These are phyloP conservation scores for Mythimna lalbum DNA, from an alignment of 2,888 invertebrate species.

Conservation along the genomic window DNA sequence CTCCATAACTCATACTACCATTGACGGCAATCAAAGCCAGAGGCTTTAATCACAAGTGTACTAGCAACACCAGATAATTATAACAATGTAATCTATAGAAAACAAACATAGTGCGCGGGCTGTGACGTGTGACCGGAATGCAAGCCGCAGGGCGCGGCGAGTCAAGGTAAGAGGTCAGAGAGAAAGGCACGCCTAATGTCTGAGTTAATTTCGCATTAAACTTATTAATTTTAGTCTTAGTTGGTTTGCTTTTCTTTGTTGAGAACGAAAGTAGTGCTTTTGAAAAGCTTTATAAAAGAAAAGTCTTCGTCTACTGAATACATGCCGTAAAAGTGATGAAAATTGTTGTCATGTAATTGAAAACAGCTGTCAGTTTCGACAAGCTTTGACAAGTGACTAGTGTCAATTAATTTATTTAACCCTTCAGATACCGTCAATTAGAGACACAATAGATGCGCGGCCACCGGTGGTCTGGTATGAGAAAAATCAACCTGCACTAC, in stretches of 20 bases:
- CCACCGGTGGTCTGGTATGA: too few relatives aligned
- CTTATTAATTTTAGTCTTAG: conserved; percentile 54
- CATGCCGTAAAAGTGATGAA: not conserved
- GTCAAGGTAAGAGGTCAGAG: conserved; percentile 89
- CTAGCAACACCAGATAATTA: conserved; percentile 65
- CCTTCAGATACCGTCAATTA: too few relatives aligned
- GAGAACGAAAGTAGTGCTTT: not conserved
- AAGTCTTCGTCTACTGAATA: not conserved
- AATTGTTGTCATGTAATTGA: too few relatives aligned
- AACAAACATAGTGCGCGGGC: conserved; percentile 65
- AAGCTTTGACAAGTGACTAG: too few relatives aligned
- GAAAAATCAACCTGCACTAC: too few relatives aligned
- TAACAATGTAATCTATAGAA: conserved; percentile 69
- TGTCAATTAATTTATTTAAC: too few relatives aligned
- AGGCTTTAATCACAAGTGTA: conserved; percentile 57
- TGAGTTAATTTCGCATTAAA: conserved; percentile 79
- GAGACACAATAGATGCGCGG: too few relatives aligned
- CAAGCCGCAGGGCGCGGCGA: conserved; percentile 85
- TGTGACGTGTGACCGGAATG: conserved; percentile 84
- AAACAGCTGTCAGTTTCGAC: too few relatives aligned
- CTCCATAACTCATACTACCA: conserved; percentile 27
- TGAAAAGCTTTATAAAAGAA: not conserved
- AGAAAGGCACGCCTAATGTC: conserved; percentile 86
- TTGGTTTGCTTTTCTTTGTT: conserved; percentile 7
- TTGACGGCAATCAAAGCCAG: conserved; percentile 28